Conservation (phyloP, 2,888 invertebrate genomes). For the Pristionchus fissidentatus region DNA sequence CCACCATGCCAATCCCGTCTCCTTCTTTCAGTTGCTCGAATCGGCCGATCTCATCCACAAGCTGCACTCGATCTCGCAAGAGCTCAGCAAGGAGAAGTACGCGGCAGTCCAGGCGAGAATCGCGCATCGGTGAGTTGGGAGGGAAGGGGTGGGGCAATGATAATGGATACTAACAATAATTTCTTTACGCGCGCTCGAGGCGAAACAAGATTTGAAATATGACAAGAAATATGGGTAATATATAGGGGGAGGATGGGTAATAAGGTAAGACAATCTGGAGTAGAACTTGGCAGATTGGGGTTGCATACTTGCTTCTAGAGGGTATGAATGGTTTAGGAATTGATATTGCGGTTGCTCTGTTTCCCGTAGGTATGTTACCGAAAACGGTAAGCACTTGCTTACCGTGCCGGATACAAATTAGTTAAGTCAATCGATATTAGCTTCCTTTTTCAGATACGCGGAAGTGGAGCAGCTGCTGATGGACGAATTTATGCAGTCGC, state of each 20-base stretch:
- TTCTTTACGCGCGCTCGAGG: no score
- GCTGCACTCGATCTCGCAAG: slow-evolving; percentile 93
- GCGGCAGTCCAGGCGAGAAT: slow-evolving; percentile 72
- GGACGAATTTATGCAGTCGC: slow-evolving; percentile 92
- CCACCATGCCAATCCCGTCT: background rate
- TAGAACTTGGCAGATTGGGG: no score
- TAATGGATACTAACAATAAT: background rate
- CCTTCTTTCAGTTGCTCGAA: slow-evolving; percentile 84
- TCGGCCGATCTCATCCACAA: slow-evolving; percentile 98
- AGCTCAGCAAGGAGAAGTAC: slow-evolving; percentile 78
- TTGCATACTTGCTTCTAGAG: no score
- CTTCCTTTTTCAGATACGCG: slow-evolving; percentile 66
- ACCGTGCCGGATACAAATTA: background rate
- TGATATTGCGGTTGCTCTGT: background rate
- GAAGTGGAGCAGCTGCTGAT: slow-evolving; percentile 82
- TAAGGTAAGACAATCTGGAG: no score
- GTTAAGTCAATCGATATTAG: background rate
- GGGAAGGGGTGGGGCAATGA: background rate
- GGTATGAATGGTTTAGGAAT: no score
- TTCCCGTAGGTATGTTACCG: no score
- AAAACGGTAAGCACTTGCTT: no score
- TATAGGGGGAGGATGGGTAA: background rate
- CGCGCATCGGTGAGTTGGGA: slow-evolving; percentile 57
- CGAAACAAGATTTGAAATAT: background rate
- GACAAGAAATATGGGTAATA: background rate